A percentile compares a stretch with the other conserved stretches of the same genome.
Conservation (phyloP, 2,888 invertebrate genomes). For the Leptopilina myrica region DNA sequence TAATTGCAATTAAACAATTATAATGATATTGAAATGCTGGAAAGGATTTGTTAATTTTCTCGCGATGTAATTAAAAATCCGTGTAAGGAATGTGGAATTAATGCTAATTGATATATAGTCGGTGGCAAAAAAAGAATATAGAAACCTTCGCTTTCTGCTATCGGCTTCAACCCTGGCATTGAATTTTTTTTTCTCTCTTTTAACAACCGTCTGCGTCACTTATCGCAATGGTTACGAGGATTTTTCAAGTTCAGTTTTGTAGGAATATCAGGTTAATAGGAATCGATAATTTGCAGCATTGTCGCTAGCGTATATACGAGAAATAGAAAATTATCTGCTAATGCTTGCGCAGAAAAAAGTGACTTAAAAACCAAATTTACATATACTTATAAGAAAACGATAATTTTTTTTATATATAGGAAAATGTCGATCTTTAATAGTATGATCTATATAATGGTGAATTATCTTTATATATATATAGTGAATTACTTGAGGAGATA, state of each 20-base stretch:
- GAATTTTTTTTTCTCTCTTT: conserved; percentile 34
- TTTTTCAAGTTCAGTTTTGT: conserved; percentile 35
- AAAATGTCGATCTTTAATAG: not conserved
- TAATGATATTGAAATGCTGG: too few species aligned
- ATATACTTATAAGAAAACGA: too few species aligned
- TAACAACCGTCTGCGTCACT: conserved; percentile 28
- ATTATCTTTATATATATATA: not conserved
- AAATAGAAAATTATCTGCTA: not conserved
- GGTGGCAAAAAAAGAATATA: conserved; percentile 9
- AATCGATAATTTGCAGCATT: conserved; percentile 17
- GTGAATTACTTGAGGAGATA: not conserved
- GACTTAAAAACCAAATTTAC: too few species aligned
- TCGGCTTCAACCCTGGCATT: conserved; percentile 37
- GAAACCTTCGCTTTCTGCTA: conserved; percentile 31
- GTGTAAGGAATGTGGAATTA: not conserved
- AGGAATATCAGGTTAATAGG: conserved; percentile 32
- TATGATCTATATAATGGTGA: too few species aligned
- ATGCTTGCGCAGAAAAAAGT: too few species aligned
- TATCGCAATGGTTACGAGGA: conserved; percentile 39
- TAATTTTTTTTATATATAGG: too few species aligned
- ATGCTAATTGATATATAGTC: conserved; percentile 1
- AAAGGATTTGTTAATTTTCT: too few species aligned
- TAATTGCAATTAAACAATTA: too few species aligned
- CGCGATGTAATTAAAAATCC: too few species aligned
- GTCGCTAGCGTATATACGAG: not conserved